phyloP scores from a whole-genome alignment of 2,888 invertebrate genomes.

The Entomobrya proxima region DNA sequence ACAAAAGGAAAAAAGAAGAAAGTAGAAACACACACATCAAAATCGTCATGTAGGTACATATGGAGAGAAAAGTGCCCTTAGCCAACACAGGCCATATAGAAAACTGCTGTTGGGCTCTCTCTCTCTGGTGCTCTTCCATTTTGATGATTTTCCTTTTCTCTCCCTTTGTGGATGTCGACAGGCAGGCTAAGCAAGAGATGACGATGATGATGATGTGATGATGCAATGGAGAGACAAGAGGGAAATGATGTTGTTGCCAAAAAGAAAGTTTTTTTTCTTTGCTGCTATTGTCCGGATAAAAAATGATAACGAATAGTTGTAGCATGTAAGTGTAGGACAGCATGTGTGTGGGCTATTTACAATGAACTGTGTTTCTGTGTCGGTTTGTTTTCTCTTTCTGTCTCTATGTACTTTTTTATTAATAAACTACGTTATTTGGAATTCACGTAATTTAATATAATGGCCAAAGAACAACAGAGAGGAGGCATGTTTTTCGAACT shows the following conservation, averaged over 20 bases:
- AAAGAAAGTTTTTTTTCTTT: too few species aligned
- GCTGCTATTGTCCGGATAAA: too few species aligned
- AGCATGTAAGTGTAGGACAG: too few species aligned
- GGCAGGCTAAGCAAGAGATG: background rate
- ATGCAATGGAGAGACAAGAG: constrained; percentile 10
- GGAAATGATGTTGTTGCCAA: constrained; percentile 13
- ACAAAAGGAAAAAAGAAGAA: background rate
- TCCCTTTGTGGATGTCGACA: constrained; percentile 21
- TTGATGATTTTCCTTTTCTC: constrained; percentile 27
- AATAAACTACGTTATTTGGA: background rate
- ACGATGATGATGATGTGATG: background rate
- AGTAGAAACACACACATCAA: background rate
- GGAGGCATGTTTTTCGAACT: background rate
- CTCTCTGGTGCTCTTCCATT: background rate
- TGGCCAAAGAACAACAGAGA: background rate
- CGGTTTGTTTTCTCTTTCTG: too few species aligned
- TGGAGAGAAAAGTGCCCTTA: background rate
- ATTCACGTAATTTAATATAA: background rate
- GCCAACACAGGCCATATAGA: background rate
- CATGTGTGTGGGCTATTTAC: too few species aligned
- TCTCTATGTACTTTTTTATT: background rate
- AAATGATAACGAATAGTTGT: too few species aligned
- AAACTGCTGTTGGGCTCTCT: constrained; percentile 7
- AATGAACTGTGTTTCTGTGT: too few species aligned
- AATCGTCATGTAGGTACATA: background rate